These are phyloP conservation scores for Clistopyga incitator DNA, from an alignment of 2,888 invertebrate genomes.

Conservation along the genomic window DNA sequence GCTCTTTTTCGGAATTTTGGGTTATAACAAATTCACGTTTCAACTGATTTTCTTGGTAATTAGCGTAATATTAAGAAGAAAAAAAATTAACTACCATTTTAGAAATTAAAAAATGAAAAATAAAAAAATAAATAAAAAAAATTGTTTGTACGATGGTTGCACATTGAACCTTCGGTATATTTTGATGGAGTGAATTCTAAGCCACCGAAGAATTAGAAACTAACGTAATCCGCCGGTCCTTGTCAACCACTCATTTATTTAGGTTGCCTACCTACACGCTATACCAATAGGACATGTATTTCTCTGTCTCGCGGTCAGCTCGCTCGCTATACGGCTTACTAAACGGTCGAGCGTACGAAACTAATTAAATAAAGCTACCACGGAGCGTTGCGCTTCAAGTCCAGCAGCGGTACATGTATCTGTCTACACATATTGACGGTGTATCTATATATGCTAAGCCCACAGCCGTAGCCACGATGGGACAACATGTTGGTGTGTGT, in stretches of 20 bases:
- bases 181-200: background rate
- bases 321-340: conserved; percentile 20
- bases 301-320: conserved; percentile 32
- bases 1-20: too few relatives aligned
- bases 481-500: conserved; percentile 6
- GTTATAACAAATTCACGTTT: too few relatives aligned
- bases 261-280: conserved; percentile 26
- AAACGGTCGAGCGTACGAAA: conserved; percentile 31
- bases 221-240: conserved; percentile 26
- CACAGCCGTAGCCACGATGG: conserved; percentile 27
- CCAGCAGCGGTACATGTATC: conserved; percentile 3
- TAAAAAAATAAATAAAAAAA: too few relatives aligned
- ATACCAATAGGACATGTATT: conserved; percentile 23
- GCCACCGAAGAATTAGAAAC: conserved; percentile 23
- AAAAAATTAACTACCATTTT: too few relatives aligned
- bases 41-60: too few relatives aligned
- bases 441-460: conserved; percentile 7
- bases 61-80: too few relatives aligned
- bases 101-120: too few relatives aligned
- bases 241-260: conserved; percentile 31
- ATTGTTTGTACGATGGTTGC: background rate
- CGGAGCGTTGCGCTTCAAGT: conserved; percentile 36
- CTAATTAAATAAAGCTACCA: conserved; percentile 58
- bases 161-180: background rate
- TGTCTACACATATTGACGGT: too few relatives aligned